Conservation (phyloP, 2,888 invertebrate species). For the Heliothis peltigera region DNA sequence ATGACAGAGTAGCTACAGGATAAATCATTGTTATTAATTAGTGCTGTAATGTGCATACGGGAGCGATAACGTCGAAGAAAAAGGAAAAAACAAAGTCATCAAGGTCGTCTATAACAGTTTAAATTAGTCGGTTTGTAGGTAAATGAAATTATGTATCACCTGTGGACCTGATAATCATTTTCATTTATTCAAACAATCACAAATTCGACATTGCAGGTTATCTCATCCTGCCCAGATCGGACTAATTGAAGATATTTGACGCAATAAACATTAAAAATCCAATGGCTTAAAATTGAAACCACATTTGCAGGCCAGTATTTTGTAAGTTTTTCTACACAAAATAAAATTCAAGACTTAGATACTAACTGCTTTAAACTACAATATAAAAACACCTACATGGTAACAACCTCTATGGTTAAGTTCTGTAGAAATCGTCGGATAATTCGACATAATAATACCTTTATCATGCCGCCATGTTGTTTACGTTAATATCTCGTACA, state of each 20-base stretch:
- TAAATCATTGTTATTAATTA: constrained; percentile 55
- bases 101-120: constrained; percentile 18
- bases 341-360: constrained; percentile 1
- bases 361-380: constrained; percentile 3
- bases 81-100: constrained; percentile 41
- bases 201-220: neutral
- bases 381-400: constrained; percentile 23
- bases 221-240: neutral
- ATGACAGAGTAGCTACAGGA: constrained; percentile 46
- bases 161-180: too few relatives aligned
- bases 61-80: constrained; percentile 19
- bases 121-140: neutral
- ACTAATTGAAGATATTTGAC: neutral
- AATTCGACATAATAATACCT: constrained; percentile 36
- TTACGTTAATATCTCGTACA: constrained; percentile 11
- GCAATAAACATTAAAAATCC: too few relatives aligned
- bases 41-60: constrained; percentile 20
- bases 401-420: constrained; percentile 26
- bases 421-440: constrained; percentile 29
- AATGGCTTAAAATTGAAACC: too few relatives aligned
- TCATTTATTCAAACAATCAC: too few relatives aligned
- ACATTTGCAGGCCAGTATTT: neutral
- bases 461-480: constrained; percentile 46
- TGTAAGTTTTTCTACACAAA: neutral
- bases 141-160: neutral